Evolutionary conservation across 2,888 invertebrate genomes (phyloP).

Genomic region (Alloplasta piceator): DNA sequence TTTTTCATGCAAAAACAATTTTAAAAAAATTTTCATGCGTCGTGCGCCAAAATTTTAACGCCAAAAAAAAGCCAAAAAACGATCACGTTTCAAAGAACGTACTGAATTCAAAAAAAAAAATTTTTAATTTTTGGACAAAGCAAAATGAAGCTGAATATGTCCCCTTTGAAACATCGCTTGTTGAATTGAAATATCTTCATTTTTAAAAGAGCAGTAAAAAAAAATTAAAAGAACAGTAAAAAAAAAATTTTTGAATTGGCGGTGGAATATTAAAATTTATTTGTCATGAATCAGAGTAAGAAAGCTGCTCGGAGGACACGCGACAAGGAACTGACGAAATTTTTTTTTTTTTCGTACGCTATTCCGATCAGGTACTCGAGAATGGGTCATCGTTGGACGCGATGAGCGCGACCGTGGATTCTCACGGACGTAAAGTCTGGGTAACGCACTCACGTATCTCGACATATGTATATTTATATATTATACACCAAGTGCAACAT

Average conservation of each 20-base stretch:
- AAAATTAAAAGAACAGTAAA: background rate
- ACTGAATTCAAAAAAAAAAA: background rate
- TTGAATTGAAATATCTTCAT: too few relatives aligned
- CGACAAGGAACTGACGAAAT: background rate
- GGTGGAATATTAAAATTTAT: too few relatives aligned
- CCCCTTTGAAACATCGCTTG: too few relatives aligned
- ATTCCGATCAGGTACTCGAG: conserved; percentile 56
- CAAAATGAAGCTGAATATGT: too few relatives aligned
- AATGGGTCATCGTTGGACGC: conserved; percentile 43
- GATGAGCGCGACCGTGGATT: conserved; percentile 33
- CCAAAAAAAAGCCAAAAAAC: too few relatives aligned
- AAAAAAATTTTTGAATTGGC: background rate
- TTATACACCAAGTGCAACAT: background rate
- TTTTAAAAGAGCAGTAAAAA: too few relatives aligned
- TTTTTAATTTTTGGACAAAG: background rate
- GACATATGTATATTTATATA: background rate
- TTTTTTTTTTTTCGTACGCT: conserved; percentile 11
- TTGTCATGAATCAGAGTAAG: too few relatives aligned
- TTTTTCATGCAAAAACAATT: too few relatives aligned
- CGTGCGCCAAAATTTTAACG: too few relatives aligned
- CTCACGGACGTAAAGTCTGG: conserved; percentile 37
- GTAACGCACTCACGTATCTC: conserved; percentile 36
- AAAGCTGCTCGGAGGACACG: background rate
- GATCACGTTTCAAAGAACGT: too few relatives aligned
- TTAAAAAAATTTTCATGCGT: too few relatives aligned